Evolutionary conservation across 1,140 invertebrate genomes (phyloP), one percentile per base, ranked within the genome.

Genomic region (Conopomorpha cramerella): DNA sequence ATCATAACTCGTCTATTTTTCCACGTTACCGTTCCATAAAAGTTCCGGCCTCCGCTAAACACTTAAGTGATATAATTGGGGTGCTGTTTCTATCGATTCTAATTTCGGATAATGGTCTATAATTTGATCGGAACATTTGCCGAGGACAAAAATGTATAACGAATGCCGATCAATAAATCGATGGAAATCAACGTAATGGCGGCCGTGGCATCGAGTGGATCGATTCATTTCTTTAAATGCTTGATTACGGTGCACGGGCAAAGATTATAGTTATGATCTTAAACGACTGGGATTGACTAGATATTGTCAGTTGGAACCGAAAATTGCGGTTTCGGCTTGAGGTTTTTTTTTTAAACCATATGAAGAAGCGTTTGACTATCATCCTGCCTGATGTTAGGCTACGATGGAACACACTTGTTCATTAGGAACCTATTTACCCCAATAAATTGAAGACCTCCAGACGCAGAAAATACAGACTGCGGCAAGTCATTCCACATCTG

Each of bases 31-130:
- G n/a, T n/a, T n/a, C n/a, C n/a, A n/a, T n/a, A n/a, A 23, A 23
- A 4, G 10, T 23, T 23, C 61, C 70, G 63, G 59, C 70, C 66
- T 74, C 52, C 59, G 70, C 66, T 74, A 71, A 74, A 71, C 70
- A 67, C 59, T 71, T 74, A 74, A 74, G 70, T 74, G 70, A 74
- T 71, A 70, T 74, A 71, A 74, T 74, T 71, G 56, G 54, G 70
- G 66, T 74, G 49, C 50, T 51, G 59, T 61, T 63, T 74, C 61
- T 71, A 74, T 71, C 65, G 70, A 61, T 66, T 71, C 63, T 74
- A 74, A 67, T 70, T 72, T 57, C 49, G 70, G 67, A 70, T 74
- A 74, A 74, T 74, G 52, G 66, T 46, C 51, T 47, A 56, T 68
- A 74, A 74, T 74, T 74, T 74, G 49, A 45, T 62, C 36, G 51